Percentiles rank a stretch among this genome's conserved stretches.
Conservation (phyloP, 2,888 invertebrate species). For the Chironomus riparius region DNA sequence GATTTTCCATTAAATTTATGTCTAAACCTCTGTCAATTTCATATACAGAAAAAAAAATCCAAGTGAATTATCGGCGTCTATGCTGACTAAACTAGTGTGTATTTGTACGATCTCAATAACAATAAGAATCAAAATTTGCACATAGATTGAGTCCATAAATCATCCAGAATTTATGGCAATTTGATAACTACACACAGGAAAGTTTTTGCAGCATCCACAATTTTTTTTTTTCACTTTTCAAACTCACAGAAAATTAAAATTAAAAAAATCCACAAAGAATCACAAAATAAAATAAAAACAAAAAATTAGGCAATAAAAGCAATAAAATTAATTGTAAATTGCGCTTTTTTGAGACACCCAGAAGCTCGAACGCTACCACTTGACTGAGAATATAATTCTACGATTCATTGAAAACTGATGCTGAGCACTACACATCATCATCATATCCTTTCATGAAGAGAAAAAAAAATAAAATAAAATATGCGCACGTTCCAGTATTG, state of each 20-base stretch:
- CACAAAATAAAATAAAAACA: neutral
- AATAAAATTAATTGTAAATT: neutral
- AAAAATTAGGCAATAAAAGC: neutral
- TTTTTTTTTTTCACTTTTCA: neutral
- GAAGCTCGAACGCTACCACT: conserved; percentile 23
- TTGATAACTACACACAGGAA: too few species aligned
- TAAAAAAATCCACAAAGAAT: too few species aligned
- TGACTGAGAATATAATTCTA: conserved; percentile 19
- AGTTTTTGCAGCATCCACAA: neutral
- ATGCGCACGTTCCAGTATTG: conserved; percentile 22
- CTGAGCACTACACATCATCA: conserved; percentile 20
- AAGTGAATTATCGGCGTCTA: too few species aligned
- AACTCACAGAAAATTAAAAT: neutral
- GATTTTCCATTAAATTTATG: too few species aligned
- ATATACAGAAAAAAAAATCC: too few species aligned
- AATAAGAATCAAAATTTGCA: too few species aligned
- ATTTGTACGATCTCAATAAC: too few species aligned
- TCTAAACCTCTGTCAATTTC: too few species aligned
- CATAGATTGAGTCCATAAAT: too few species aligned
- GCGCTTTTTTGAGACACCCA: neutral
- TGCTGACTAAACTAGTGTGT: too few species aligned
- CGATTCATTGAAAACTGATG: conserved; percentile 27
- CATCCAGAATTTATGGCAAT: too few species aligned
- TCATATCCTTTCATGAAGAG: conserved; percentile 5
- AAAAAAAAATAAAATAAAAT: conserved; percentile 5